phyloP scores from a whole-genome alignment of 2,113 vertebrate species.

The Periophthalmus modestus region DNA sequence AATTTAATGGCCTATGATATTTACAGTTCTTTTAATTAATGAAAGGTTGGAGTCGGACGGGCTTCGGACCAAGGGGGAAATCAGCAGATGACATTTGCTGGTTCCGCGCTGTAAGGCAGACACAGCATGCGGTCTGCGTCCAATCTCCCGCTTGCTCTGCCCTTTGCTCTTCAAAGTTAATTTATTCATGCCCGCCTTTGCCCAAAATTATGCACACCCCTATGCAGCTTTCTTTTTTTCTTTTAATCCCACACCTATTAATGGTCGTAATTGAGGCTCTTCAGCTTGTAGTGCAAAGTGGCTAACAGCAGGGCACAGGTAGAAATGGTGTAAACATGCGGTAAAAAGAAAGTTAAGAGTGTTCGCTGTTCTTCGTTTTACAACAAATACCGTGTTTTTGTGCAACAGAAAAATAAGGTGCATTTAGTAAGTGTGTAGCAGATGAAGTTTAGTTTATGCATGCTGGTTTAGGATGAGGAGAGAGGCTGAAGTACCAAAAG shows the following conservation, averaged over 20 bases:
- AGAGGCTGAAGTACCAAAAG: too few relatives aligned
- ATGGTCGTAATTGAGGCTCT: neutral
- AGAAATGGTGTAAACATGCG: neutral
- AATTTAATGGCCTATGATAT: conserved; percentile 34
- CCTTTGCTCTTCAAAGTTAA: conserved; percentile 13
- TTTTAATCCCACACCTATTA: neutral
- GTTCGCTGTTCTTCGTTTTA: too few relatives aligned
- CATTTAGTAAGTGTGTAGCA: too few relatives aligned
- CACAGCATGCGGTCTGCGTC: neutral
- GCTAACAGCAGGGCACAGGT: neutral
- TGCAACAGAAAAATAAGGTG: too few relatives aligned
- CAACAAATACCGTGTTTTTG: too few relatives aligned
- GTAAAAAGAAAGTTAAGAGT: too few relatives aligned
- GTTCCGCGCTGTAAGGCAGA: conserved; percentile 13
- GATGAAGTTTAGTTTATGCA: too few relatives aligned
- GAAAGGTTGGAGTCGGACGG: conserved; percentile 16
- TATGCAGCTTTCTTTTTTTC: neutral
- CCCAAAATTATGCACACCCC: conserved; percentile 18
- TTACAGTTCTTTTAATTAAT: conserved; percentile 44
- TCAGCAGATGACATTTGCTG: conserved; percentile 37
- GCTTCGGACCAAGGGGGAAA: conserved; percentile 34
- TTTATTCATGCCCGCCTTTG: conserved; percentile 15
- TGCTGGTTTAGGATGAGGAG: too few relatives aligned
- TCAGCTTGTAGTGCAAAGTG: neutral
- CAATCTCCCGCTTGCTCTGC: neutral